phyloP scores from a whole-genome alignment of 2,888 invertebrate species.

The Palloptera scutellata region DNA sequence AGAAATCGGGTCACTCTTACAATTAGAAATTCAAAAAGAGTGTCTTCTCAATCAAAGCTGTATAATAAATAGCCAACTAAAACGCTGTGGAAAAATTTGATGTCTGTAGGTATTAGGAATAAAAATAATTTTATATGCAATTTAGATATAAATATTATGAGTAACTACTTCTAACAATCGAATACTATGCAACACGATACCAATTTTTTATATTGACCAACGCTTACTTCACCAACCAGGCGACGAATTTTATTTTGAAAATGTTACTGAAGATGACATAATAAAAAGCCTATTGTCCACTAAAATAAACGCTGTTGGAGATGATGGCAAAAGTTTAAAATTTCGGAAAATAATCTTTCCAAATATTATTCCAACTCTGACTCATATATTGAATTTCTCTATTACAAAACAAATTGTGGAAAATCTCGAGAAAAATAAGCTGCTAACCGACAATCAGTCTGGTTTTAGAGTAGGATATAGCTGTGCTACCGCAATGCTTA shows the following conservation, averaged over 20 bases:
- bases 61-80: not conserved
- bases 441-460: too few relatives aligned
- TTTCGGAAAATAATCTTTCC: too few relatives aligned
- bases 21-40: not conserved
- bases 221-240: not conserved
- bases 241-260: not conserved
- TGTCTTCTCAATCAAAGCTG: not conserved
- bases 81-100: conserved; percentile 4
- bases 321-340: not conserved
- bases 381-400: too few relatives aligned
- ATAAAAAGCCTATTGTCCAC: not conserved
- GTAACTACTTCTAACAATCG: not conserved
- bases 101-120: conserved; percentile 1
- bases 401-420: too few relatives aligned
- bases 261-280: not conserved
- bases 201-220: not conserved
- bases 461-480: too few relatives aligned
- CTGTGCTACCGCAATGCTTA: too few relatives aligned
- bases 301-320: not conserved
- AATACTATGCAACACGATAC: not conserved
- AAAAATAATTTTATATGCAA: not conserved
- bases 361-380: too few relatives aligned
- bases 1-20: not conserved
- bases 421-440: too few relatives aligned
- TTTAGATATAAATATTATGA: not conserved